phyloP scores from a whole-genome alignment of 2,888 invertebrate genomes.

The Dryadula phaetusa region DNA sequence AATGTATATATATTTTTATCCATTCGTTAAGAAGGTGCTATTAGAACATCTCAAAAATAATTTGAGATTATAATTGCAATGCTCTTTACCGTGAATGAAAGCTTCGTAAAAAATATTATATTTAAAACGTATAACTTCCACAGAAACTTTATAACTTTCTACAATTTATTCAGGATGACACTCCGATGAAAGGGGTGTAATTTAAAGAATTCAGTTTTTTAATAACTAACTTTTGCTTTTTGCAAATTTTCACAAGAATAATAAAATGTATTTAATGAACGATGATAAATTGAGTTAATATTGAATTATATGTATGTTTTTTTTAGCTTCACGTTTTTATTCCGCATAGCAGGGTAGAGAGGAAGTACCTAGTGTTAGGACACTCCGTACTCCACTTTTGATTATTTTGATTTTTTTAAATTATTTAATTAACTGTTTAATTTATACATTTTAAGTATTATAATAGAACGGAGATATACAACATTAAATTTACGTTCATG shows the following conservation, averaged over 20 bases:
- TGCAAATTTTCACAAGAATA: background rate
- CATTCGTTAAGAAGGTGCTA: background rate
- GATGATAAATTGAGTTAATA: too few species aligned
- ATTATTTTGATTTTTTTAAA: too few species aligned
- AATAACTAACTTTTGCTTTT: constrained; percentile 18
- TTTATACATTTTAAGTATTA: too few species aligned
- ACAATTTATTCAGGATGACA: constrained; percentile 18
- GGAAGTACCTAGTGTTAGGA: too few species aligned
- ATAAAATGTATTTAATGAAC: background rate
- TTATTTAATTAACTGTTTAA: too few species aligned
- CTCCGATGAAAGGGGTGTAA: constrained; percentile 16
- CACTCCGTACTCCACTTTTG: too few species aligned
- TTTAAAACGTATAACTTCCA: constrained; percentile 10
- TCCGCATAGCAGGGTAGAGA: too few species aligned
- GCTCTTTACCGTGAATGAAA: background rate
- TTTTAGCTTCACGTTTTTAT: too few species aligned
- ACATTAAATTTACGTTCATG: too few species aligned
- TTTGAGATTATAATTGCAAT: constrained; percentile 10
- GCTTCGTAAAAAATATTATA: constrained; percentile 4
- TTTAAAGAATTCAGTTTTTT: constrained; percentile 17
- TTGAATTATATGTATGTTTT: too few species aligned
- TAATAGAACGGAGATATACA: too few species aligned
- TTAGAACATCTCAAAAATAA: constrained; percentile 13
- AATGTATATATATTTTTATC: background rate
- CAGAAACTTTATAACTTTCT: background rate